phyloP scores from a whole-genome alignment of 1,140 invertebrate species.

The roundworm (Caenorhabditis elegans) region WBcel235 BX284605.5:6280001-6280500 shows the following conservation, averaged over 20 bases:
- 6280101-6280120: conserved; percentile 49
- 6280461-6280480: not conserved
- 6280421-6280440: conserved; percentile 30
- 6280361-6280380: not conserved
- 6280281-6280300: not conserved
- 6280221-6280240: not conserved
- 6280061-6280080: conserved; percentile 42
- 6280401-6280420: conserved; percentile 43
- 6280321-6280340: not conserved
- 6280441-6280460: not conserved
- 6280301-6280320: not conserved
- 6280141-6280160: not conserved
- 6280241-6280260: not conserved
- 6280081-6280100: conserved; percentile 55
- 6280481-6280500: conserved; percentile 44
- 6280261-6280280: not conserved
- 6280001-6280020: conserved; percentile 48
- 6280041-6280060: conserved; percentile 31
- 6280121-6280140: conserved; percentile 40
- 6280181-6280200: not conserved
- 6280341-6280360: too few species aligned
- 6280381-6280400: conserved; percentile 41
- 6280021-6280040: conserved; percentile 48
- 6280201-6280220: not conserved
- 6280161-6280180: not conserved